Evolutionary conservation across 2,888 invertebrate genomes (phyloP).

Genomic region (Brachypterus glaber): DNA sequence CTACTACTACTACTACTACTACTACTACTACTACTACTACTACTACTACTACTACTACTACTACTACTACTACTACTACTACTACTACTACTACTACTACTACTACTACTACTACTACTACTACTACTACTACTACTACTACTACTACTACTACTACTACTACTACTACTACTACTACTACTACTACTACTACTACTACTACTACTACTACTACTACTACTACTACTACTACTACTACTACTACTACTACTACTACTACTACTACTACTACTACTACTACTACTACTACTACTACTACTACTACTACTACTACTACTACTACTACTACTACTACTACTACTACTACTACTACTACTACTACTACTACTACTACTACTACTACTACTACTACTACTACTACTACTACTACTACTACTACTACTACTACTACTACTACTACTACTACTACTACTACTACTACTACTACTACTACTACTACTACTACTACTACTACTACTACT

Average conservation of each 20-base stretch:
- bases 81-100: constrained; percentile 2
- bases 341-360: constrained; percentile 2
- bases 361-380: constrained; percentile 2
- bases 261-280: constrained; percentile 2
- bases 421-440: constrained; percentile 2
- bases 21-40: constrained; percentile 2
- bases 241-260: constrained; percentile 2
- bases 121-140: constrained; percentile 2
- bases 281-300: constrained; percentile 2
- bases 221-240: constrained; percentile 2
- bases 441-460: constrained; percentile 2
- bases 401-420: constrained; percentile 2
- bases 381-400: constrained; percentile 2
- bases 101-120: constrained; percentile 2
- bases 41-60: constrained; percentile 2
- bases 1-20: constrained; percentile 2
- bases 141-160: constrained; percentile 2
- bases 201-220: constrained; percentile 2
- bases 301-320: constrained; percentile 2
- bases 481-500: constrained; percentile 2
- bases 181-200: constrained; percentile 2
- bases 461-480: constrained; percentile 2
- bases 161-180: constrained; percentile 2
- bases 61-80: constrained; percentile 2
- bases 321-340: constrained; percentile 2